A percentile compares a stretch with the other conserved stretches of the same genome.
Evolutionary conservation across 1,140 invertebrate species (phyloP).

Genomic region (Augochlora pura): DNA sequence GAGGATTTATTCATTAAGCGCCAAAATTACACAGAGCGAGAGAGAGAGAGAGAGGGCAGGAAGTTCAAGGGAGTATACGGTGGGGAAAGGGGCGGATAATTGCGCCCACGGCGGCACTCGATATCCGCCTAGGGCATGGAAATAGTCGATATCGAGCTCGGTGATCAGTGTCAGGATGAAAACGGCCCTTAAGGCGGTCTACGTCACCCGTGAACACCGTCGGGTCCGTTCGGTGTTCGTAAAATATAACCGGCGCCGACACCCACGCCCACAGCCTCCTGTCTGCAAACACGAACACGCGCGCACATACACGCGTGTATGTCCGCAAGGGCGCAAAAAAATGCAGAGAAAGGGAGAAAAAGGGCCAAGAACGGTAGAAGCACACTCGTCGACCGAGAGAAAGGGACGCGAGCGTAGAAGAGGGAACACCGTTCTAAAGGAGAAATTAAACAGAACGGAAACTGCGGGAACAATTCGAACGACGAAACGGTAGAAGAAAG

Average conservation of each 20-base stretch:
- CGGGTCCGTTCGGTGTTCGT: neutral
- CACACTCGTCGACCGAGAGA: neutral
- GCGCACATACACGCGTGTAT: no score
- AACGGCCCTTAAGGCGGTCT: slow-evolving; percentile 28
- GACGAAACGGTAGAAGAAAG: neutral
- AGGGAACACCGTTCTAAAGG: neutral
- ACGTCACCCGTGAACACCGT: slow-evolving; percentile 24
- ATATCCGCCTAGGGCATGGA: neutral
- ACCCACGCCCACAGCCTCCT: neutral
- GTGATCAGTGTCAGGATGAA: slow-evolving; percentile 33
- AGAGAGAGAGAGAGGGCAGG: no score
- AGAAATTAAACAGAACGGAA: slow-evolving; percentile 1
- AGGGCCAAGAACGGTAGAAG: slow-evolving; percentile 16
- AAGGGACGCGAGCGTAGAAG: neutral
- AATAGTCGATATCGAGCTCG: slow-evolving; percentile 36
- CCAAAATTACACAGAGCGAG: no score
- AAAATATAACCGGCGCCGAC: slow-evolving; percentile 24
- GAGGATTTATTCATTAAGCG: neutral
- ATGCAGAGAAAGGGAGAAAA: no score
- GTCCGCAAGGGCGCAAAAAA: no score
- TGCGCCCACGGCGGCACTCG: slow-evolving; percentile 21
- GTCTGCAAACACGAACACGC: neutral
- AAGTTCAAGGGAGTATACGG: neutral
- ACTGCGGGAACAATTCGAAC: neutral
- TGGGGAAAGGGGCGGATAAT: neutral